Conservation (phyloP, 1,140 invertebrate genomes). For the Eriosoma lanigerum region DNA sequence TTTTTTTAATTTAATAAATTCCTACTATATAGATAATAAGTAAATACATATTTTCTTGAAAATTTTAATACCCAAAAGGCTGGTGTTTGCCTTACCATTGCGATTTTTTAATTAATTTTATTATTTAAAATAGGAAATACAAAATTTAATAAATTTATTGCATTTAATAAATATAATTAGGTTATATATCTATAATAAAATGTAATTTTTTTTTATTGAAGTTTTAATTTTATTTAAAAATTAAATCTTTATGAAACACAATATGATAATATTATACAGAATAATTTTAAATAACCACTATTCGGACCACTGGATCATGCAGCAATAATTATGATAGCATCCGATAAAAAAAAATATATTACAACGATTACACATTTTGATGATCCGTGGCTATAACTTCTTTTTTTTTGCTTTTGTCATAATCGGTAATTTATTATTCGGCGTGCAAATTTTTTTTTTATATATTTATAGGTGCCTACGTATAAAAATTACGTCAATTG, state of each 20-base stretch:
- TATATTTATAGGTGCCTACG: background rate
- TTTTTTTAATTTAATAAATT: too few relatives aligned
- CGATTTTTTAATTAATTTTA: too few relatives aligned
- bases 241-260: background rate
- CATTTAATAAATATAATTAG: too few relatives aligned
- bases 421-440: conserved; percentile 31
- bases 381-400: background rate
- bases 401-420: background rate
- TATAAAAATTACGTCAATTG: background rate
- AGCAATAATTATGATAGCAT: background rate
- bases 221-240: background rate
- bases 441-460: background rate
- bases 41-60: too few relatives aligned
- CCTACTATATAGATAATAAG: too few relatives aligned
- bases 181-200: too few relatives aligned
- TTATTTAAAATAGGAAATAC: too few relatives aligned
- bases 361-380: background rate
- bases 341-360: background rate
- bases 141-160: too few relatives aligned
- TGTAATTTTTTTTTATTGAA: too few relatives aligned
- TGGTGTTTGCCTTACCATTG: too few relatives aligned
- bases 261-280: background rate
- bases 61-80: too few relatives aligned
- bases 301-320: too few relatives aligned
- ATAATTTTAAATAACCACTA: background rate